Evolutionary conservation across 2,797 vertebrate genomes (phyloP), one percentile per base, ranked within the genome.

Genomic region (Crocidura indochinensis): DNA sequence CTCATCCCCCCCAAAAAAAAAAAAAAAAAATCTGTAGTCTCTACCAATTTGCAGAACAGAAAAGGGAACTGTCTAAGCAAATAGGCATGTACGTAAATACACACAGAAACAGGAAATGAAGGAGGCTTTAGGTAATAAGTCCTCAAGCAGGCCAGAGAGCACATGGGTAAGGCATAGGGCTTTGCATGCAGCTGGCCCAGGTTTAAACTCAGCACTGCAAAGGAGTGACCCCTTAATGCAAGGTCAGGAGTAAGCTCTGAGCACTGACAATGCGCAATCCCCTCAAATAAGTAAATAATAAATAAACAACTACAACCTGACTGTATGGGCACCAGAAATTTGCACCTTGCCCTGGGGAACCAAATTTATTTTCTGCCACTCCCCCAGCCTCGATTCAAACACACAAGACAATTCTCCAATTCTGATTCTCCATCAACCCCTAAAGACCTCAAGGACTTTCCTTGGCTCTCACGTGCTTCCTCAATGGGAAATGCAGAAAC

Each of bases 1-100:
- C 56, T 20, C 19, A 60, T 17, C 10, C 10, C 51, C 56, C 56
- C 56, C 56, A 20, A 60, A 60, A 60, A 60, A 56, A 56, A 65
- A 27, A 1, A 22, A 64, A 24, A 65, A 9, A 22, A 26, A 10
- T 26, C 2, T 27, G 27, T 27, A 10, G 64, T 29, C 15, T 60
- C 47, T 46, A 60, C 6, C 29, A 12, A 29, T 69, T 1, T 62
- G 29, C 62, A 72, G 72, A 81, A 77, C 20, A 86, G 11, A 81
- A 71, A 77, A 44, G 64, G 17, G 92, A 75, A 72, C 64, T 51
- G 29, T 2, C 5, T 26, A 27, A 15, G 65, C 27, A 29, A 22
- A 24, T 22, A 27, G 12, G 10, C 22, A 0, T 26, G 3, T 10
- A 8, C 2, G 22, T 19, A 19, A 0, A 11, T 8, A 82, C n/a